These are phyloP conservation scores for Diglossa brunneiventris DNA, from an alignment of 2,113 vertebrate species.

Conservation along the genomic window DNA sequence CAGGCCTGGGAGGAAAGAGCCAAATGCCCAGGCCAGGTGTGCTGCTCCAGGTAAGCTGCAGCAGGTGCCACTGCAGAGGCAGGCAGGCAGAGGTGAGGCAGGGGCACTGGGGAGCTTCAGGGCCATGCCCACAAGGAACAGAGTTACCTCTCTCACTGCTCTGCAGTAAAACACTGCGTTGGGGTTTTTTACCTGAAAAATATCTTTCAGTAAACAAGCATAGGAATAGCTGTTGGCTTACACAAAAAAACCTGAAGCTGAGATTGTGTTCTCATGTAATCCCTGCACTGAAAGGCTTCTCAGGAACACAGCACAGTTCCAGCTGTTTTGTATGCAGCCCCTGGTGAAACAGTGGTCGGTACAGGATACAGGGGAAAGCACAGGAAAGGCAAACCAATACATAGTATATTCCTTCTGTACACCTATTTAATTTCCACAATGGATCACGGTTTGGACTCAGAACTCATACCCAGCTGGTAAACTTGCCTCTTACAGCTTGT, in stretches of 20 bases:
- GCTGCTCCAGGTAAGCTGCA: background rate
- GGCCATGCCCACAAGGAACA: background rate
- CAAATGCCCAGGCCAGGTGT: background rate
- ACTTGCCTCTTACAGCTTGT: background rate
- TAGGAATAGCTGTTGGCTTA: background rate
- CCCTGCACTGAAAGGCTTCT: background rate
- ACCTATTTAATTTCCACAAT: background rate
- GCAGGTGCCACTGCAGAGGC: background rate
- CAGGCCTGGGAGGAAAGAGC: background rate
- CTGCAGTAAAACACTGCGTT: background rate
- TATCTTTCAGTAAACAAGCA: background rate
- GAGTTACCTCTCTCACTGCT: background rate
- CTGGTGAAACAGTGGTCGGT: background rate
- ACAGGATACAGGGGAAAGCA: background rate
- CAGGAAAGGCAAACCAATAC: background rate
- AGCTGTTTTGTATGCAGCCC: background rate
- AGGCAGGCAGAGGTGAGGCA: background rate
- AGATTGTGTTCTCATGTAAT: background rate
- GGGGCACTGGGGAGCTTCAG: background rate
- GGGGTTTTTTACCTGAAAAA: background rate
- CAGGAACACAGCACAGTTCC: background rate
- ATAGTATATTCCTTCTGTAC: background rate
- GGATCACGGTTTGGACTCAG: background rate
- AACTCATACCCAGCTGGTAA: background rate
- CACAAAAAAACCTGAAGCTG: background rate